Base-by-base conservation (phyloP, 2,888 invertebrate species). In the Colostygia pectinataria region DNA sequence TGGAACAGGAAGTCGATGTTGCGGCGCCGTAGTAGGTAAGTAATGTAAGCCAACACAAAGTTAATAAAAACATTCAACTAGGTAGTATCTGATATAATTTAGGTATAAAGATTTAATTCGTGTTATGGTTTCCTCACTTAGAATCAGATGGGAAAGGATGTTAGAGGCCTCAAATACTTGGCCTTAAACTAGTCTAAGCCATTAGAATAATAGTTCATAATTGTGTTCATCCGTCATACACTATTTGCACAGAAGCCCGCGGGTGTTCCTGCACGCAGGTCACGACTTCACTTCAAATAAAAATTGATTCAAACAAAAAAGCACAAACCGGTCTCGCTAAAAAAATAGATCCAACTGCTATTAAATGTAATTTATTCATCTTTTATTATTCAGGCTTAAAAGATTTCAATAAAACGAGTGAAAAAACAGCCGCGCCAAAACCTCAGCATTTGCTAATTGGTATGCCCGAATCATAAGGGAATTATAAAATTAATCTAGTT, bases 231-330 rank as follows among this genome's bases (percentile, higher is more conserved):
- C 61, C 55, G 53, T 66, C 41, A 34, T 12, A 37, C 29, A 32
- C 66, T 62, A 75, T 72, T 70, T 67, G 75, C 74, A 67, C 79
- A 80, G 80, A 80, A 81, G 81, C 80, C 74, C 61, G 63, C 68
- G 56, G 70, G 67, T 61, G 33, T 71, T 77, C 78, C 77, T 75
- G 78, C 76, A 75, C 64, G 66, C 68, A 61, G 72, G 80, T 87
- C 87, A 83, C 84, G 83, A 86, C 71, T 80, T 67, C 75, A 80
- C 74, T 80, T 77, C 80, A 83, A 85, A 86, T 84, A 79, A 80
- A 85, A 82, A 83, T 83, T 83, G 81, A 83, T 83, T 83, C 81
- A 74, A 66, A 65, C 82, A 83, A 80, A 81, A 80, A 76, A 5
- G 65, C 68, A 62, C 68, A 71, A 64, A 74, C 68, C 68, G 67